phyloP scores from a whole-genome alignment of 2,888 invertebrate species.

The Diplolepis rosae region DNA sequence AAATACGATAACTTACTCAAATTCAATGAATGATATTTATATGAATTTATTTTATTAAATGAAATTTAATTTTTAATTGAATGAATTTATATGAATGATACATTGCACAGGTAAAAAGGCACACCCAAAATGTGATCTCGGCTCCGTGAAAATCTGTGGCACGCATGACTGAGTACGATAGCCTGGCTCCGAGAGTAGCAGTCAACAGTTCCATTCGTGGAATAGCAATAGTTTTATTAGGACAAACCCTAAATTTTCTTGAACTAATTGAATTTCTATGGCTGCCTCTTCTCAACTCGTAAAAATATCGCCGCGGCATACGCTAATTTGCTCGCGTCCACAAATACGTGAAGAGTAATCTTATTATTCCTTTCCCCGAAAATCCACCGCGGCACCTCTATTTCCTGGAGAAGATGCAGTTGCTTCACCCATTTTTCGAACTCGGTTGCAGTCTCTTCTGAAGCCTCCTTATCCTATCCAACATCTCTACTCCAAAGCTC shows the following conservation, averaged over 20 bases:
- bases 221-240: conserved; percentile 52
- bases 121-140: conserved; percentile 50
- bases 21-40: too few relatives aligned
- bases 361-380: neutral
- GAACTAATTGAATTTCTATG: conserved; percentile 37
- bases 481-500: conserved; percentile 36
- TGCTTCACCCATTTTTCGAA: too few relatives aligned
- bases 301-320: conserved; percentile 49
- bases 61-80: too few relatives aligned
- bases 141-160: conserved; percentile 14
- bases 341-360: conserved; percentile 52
- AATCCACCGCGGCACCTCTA: too few relatives aligned
- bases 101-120: conserved; percentile 52
- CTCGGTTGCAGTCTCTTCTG: too few relatives aligned
- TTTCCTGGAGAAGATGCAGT: too few relatives aligned
- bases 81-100: too few relatives aligned
- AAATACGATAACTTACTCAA: too few relatives aligned
- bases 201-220: conserved; percentile 60
- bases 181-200: conserved; percentile 53
- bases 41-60: too few relatives aligned
- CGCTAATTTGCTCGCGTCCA: conserved; percentile 43
- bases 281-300: neutral
- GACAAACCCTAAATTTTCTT: conserved; percentile 57
- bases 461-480: conserved; percentile 45
- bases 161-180: conserved; percentile 32